Base-by-base conservation (phyloP, 64 coral and sea anemone genomes). In the Montipora foliosa region DNA sequence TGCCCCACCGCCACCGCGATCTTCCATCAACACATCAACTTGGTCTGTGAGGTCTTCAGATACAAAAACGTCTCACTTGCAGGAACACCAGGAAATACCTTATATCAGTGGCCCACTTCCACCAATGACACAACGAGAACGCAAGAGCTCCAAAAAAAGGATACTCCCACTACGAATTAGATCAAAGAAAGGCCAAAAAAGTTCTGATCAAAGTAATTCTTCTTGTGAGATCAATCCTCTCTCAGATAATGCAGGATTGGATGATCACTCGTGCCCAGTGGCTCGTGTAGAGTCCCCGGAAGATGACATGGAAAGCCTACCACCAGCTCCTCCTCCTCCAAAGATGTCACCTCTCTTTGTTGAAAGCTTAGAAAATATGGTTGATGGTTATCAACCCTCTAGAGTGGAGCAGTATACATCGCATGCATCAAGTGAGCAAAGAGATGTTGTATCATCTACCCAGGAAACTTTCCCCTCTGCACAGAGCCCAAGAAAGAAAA, bases 261-360 rank as follows among this genome's bases (percentile, higher is more conserved):
- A 49, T 50, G 62, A 86, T 52, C 16, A 82, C 5, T 25, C 79
- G 14, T 20, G n/a, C 8, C 51, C n/a, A 44, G 9, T 60, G 52
- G 29, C 21, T 15, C 53, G 61, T 62, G 50, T 55, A 29, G 52
- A 82, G 44, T 48, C 66, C 15, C 64, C 81, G 29, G 92, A 89
- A 52, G 95, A 97, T 67, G 88, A 97, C 57, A 85, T 88, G 68
- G 83, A 77, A 49, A 97, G 95, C 49, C 68, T 94, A 67, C 95
- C 95, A 52, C 77, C 89, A 16, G 95, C 92, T 47, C 83, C 95
- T 53, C 89, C 95, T 25, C 83, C 95, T 47, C 95, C 95, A n/a
- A 83, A 17, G 13, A 67, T 75, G 11, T 87, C 91, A 17, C 91
- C 82, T n/a, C 21, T 70, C 58, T 68, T 64, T 22, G 44, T 86